Conservation (phyloP, 2,888 invertebrate genomes). For the Craniophora ligustri region DNA sequence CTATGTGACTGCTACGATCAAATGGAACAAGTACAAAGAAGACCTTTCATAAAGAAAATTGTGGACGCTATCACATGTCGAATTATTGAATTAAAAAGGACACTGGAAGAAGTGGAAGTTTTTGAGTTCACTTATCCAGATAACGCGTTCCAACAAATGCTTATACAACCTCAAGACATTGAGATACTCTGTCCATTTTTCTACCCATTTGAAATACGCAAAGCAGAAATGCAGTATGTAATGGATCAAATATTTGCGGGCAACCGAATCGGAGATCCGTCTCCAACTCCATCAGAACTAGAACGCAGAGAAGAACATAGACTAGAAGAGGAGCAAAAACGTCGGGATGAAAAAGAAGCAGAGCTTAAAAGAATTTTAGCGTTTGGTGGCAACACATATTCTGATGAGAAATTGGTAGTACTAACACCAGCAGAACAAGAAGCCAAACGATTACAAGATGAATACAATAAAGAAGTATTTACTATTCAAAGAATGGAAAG, state of each 20-base stretch:
- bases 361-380: conserved; percentile 68
- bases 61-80: conserved; percentile 89
- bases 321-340: conserved; percentile 66
- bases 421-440: conserved; percentile 71
- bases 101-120: conserved; percentile 87
- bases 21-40: conserved; percentile 89
- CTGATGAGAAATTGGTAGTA: conserved; percentile 58
- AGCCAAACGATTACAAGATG: conserved; percentile 62
- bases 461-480: conserved; percentile 67
- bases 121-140: conserved; percentile 92
- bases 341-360: conserved; percentile 69
- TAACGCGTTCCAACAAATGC: conserved; percentile 90
- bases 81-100: conserved; percentile 88
- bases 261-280: conserved; percentile 76
- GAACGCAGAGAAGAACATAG: conserved; percentile 68
- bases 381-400: conserved; percentile 67
- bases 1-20: conserved; percentile 90
- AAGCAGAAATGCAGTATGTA: conserved; percentile 81
- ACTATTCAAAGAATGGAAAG: conserved; percentile 84
- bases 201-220: conserved; percentile 88
- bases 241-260: conserved; percentile 81
- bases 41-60: conserved; percentile 86
- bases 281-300: conserved; percentile 75
- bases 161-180: conserved; percentile 91
- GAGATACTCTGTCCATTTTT: conserved; percentile 90